These are phyloP conservation scores for Lathamus discolor DNA, from an alignment of 2,113 vertebrate species.

Conservation along the genomic window DNA sequence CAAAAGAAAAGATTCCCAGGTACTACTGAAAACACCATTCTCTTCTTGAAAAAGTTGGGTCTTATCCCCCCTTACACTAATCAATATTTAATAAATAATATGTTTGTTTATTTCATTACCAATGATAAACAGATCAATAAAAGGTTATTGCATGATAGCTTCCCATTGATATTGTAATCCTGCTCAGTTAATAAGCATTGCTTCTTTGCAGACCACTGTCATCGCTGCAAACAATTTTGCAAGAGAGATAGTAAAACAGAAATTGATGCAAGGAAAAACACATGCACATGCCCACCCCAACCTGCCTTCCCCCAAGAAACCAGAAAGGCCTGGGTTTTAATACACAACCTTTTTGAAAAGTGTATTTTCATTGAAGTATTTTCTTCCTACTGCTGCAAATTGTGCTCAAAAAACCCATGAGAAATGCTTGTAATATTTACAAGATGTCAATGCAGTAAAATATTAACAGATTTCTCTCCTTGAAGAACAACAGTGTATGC, in stretches of 20 bases:
- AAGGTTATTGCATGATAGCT: conserved; percentile 62
- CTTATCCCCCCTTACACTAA: background rate
- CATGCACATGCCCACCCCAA: rapidly evolving
- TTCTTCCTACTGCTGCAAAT: background rate
- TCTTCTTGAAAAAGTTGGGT: background rate
- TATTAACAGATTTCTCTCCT: background rate
- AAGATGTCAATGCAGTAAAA: background rate
- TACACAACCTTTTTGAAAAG: background rate
- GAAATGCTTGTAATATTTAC: background rate
- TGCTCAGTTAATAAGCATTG: conserved; percentile 54
- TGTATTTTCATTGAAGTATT: background rate
- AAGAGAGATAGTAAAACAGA: background rate
- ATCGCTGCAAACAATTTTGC: background rate
- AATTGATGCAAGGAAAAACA: background rate
- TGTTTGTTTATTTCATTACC: conserved; percentile 63
- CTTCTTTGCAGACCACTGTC: conserved; percentile 31
- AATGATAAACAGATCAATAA: conserved; percentile 64
- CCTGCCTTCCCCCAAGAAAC: rapidly evolving
- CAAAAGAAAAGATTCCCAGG: background rate
- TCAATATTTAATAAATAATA: conserved; percentile 65
- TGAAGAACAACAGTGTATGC: background rate
- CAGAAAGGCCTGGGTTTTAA: background rate
- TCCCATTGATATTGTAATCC: conserved; percentile 61
- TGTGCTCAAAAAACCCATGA: background rate
- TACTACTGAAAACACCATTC: background rate